A percentile compares a stretch with the other conserved stretches of the same genome.
These are phyloP conservation scores for Clupea harengus DNA, from an alignment of 2,113 vertebrate genomes.

Conservation along the genomic window DNA sequence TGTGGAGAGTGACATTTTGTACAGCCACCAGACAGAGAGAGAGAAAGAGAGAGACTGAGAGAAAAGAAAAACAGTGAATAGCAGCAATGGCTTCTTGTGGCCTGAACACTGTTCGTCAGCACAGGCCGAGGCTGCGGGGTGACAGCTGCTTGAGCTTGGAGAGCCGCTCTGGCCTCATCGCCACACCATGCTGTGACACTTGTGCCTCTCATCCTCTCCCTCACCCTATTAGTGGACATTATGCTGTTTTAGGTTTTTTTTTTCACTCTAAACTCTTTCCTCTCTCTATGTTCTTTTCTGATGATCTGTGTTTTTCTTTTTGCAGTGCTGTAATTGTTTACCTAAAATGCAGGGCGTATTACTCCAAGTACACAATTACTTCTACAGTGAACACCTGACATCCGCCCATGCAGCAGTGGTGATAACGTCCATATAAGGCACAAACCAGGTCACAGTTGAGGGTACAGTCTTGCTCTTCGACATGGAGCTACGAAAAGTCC, in stretches of 20 bases:
- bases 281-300: too few species aligned
- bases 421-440: not conserved
- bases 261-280: too few species aligned
- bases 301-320: too few species aligned
- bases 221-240: too few species aligned
- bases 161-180: not conserved
- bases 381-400: not conserved
- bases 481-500: not conserved
- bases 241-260: too few species aligned
- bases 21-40: not conserved
- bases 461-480: not conserved
- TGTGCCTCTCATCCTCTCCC: too few species aligned
- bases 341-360: not conserved
- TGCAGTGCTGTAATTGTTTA: too few species aligned
- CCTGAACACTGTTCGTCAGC: not conserved
- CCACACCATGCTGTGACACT: not conserved
- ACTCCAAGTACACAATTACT: not conserved
- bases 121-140: not conserved
- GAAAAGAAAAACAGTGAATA: not conserved
- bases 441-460: not conserved
- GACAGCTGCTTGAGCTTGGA: not conserved
- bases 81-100: not conserved
- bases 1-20: conserved; percentile 2
- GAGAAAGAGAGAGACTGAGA: not conserved
- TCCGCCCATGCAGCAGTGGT: not conserved